Evolutionary conservation across 2,113 vertebrate genomes (phyloP), one percentile per base, ranked within the genome.

Genomic region (Megaceryle torquata): DNA sequence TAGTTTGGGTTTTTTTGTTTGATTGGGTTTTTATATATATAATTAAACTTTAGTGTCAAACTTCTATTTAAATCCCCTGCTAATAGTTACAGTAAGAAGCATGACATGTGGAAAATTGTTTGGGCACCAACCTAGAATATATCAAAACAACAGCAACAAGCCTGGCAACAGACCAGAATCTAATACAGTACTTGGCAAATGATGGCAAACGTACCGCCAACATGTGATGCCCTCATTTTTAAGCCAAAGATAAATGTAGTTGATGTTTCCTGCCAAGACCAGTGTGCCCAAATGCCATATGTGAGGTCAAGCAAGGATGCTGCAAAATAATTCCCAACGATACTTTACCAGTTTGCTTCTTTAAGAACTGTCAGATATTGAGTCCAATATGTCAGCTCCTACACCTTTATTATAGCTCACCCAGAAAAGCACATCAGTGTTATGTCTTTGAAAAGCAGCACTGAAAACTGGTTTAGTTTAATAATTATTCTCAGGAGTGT

Each of bases 141-240:
- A 80, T 80, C 68, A 86, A 92, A 91, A 69, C 39, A 85, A 63
- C 48, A 92, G 63, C 84, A 87, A 89, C 20, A 78, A 71, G 33
- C 37, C 84, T 92, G 80, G 91, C 88, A 80, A 70, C 11, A 57
- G 33, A 86, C 46, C 87, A 94, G 81, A 89, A 92, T 80, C 39
- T 72, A 77, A 69, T 28, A 65, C 24, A 75, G 56, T 37, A 44
- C 70, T 89, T 93, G 81, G 83, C 72, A 91, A 88, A 89, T 37
- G 69, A 61, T 26, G 50, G 57, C 53, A 94, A 85, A 82, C 0
- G 2, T 76, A 76, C 48, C 0, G 3, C 39, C 37, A 86, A 26
- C 65, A 77, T 50, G 59, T 13, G 37, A 82, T 86, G 91, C 39
- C 46, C n/a, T 71, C 41, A 33, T 89, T 93, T 94, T 84, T 76